Conservation (phyloP, 2,113 vertebrate genomes). For the Columba livia region DNA sequence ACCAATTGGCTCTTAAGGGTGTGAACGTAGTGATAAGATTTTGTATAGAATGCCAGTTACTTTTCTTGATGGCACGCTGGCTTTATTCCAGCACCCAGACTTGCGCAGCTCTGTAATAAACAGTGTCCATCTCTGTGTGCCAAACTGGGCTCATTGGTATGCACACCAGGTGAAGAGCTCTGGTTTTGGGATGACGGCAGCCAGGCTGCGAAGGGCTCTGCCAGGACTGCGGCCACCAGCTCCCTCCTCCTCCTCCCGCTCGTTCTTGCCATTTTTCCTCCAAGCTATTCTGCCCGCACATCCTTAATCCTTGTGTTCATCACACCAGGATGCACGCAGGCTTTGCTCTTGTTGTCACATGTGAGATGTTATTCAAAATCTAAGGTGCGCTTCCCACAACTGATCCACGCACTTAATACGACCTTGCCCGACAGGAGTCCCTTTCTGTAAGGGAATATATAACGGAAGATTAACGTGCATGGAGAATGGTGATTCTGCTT, state of each 20-base stretch:
- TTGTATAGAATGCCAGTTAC: no score
- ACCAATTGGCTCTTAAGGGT: no score
- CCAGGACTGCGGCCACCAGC: fast-evolving
- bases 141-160: no score
- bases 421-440: fast-evolving
- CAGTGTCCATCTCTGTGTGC: no score
- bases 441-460: fast-evolving
- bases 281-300: not conserved
- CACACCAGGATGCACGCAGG: fast-evolving
- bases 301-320: fast-evolving
- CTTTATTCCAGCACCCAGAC: no score
- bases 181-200: not conserved
- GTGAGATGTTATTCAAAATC: no score
- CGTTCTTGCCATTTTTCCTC: fast-evolving
- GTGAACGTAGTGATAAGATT: no score
- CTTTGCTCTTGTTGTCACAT: fast-evolving
- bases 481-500: fast-evolving
- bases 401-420: fast-evolving
- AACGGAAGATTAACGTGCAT: fast-evolving
- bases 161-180: no score
- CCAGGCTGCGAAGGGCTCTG: fast-evolving
- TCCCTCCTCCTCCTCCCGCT: not conserved
- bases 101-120: no score
- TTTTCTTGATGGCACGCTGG: no score
- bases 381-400: fast-evolving